Evolutionary conservation across 1,140 invertebrate genomes (phyloP), one percentile per base, ranked within the genome.

Genomic region (Ladona fulva): DNA sequence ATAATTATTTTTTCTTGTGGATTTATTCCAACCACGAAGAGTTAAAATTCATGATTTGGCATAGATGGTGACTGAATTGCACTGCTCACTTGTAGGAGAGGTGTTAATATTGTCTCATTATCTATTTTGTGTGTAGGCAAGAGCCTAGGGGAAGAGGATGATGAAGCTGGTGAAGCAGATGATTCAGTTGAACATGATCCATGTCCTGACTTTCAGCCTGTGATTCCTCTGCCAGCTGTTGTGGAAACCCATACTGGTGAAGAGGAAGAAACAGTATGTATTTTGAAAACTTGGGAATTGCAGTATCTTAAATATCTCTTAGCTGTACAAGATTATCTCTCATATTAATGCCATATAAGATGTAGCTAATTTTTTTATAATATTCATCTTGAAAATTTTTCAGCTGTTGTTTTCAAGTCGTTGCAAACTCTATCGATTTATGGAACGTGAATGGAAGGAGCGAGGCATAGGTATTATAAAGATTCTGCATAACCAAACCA

Each of bases 371-470:
- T 66, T 66, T 37, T 37, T 3, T 66, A 22, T 22, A 52, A 52
- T 52, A 52, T 52, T 52, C 10, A 10, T 52, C 19, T 52, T n/a
- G n/a, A n/a, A n/a, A n/a, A n/a, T 3, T 22, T 78, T 52, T 80
- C 83, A 85, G 24, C 80, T 86, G 81, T 93, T 93, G 24, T 95
- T 93, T 83, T 88, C 88, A 25, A 88, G 94, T 81, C 86, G 92
- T 75, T 90, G 90, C 0, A 95, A 93, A 83, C 85, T 97, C n/a
- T 96, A 88, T 83, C 88, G 95, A 74, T 96, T 88, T 80, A 85
- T 87, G n/a, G 87, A 86, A 6, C 92, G 91, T 80, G 91, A 97
- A 83, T 98, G 96, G 95, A 98, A 98, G 83, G 96, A 98, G 83
- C 86, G 96, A 25, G 97, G 94, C 77, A 85, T 90, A 37, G 94